Conservation (phyloP, 1,140 invertebrate genomes). For the Drosophila sproati region DNA sequence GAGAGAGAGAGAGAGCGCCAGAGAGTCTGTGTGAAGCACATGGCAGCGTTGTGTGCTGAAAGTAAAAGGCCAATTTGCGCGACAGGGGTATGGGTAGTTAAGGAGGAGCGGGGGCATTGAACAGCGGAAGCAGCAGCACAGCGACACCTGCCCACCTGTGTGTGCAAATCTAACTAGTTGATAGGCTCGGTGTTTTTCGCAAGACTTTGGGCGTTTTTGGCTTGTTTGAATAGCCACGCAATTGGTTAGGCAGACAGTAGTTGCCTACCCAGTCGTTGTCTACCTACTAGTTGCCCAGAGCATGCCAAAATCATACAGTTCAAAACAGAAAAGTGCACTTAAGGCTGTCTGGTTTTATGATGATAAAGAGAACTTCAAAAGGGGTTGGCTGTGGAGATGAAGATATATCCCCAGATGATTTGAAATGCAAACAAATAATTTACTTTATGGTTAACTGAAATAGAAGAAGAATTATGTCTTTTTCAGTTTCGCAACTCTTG, state of each 20-base stretch:
- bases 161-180: constrained; percentile 28
- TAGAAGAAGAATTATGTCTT: no score
- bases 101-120: not conserved
- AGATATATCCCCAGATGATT: no score
- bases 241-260: constrained; percentile 1
- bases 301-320: constrained; percentile 20
- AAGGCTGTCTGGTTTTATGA: not conserved
- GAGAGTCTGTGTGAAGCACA: constrained; percentile 20
- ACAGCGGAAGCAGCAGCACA: not conserved
- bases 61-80: constrained; percentile 68
- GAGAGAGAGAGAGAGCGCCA: constrained; percentile 9
- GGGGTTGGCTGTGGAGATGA: no score
- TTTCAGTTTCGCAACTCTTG: no score
- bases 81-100: not conserved
- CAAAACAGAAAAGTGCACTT: constrained; percentile 44
- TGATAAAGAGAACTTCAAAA: not conserved
- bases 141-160: constrained; percentile 39
- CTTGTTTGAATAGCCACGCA: constrained; percentile 20
- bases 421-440: no score
- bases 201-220: constrained; percentile 37
- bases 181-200: constrained; percentile 17
- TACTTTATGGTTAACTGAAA: no score
- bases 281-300: constrained; percentile 11
- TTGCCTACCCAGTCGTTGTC: not conserved
- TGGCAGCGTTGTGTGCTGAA: constrained; percentile 55